Evolutionary conservation across 2,888 invertebrate species (phyloP), one percentile per base, ranked within the genome.

Genomic region (Altica lythri): DNA sequence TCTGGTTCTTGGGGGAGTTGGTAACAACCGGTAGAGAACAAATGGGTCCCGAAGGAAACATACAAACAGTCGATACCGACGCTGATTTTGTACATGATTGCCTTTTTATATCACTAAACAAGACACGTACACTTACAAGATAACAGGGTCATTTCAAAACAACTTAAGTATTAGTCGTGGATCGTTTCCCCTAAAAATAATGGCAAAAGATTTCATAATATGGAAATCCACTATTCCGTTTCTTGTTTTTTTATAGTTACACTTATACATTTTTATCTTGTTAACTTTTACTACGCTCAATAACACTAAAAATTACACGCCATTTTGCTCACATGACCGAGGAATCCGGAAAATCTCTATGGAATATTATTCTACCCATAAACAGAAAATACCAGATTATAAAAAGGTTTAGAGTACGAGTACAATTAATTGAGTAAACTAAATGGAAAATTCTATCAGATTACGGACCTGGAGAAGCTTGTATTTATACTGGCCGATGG

Each of bases 31-130:
- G 53, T 51, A 51, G 55, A 60, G 71, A 69, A 75, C 75, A 75
- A 77, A 77, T 77, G 77, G 70, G 73, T 77, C 77, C 77, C 76
- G 70, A 69, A 66, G 77, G 77, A 72, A 74, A 77, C 75, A 76
- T 77, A 72, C 72, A 71, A 75, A 76, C 73, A 75, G 74, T 76
- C 76, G 69, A 61, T 61, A 75, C 72, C 66, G 68, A 71, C 73
- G 70, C 75, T 75, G 76, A 77, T 76, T 76, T 75, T 75, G 75
- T 75, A 76, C 75, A 75, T 75, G 77, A 77, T 77, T 76, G 76
- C 77, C 73, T 77, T 76, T 77, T 76, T 77, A 75, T 77, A 76
- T 76, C 73, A 68, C 72, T 69, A 73, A 73, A 71, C 75, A 75
- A 71, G 74, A 74, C 77, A 77, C 75, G 77, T 76, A 76, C 75